phyloP scores from a whole-genome alignment of 92 coral and sea anemone species.

The Porites cylindrica region DNA sequence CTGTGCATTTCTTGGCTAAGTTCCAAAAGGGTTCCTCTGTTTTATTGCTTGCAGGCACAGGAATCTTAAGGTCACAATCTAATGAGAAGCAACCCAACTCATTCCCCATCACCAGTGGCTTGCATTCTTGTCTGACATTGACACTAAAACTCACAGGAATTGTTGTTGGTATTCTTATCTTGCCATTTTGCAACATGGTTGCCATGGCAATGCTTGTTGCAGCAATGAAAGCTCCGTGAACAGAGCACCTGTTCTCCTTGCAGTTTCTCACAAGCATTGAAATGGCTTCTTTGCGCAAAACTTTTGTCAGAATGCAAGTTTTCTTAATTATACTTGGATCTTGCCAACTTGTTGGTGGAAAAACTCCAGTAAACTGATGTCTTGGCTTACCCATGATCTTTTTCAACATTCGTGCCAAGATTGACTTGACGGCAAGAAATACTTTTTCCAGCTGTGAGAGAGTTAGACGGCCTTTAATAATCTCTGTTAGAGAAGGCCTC shows the following conservation, averaged over 20 bases:
- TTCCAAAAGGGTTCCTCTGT: slow-evolving; percentile 66
- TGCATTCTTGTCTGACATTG: slow-evolving; percentile 67
- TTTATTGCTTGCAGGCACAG: slow-evolving; percentile 39
- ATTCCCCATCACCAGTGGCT: slow-evolving; percentile 40
- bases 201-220: slow-evolving; percentile 78
- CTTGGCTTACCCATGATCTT: slow-evolving; percentile 52
- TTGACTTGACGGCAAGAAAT: slow-evolving; percentile 28
- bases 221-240: slow-evolving; percentile 79
- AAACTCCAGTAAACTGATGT: slow-evolving; percentile 68
- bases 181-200: slow-evolving; percentile 70
- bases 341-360: slow-evolving; percentile 68
- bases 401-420: slow-evolving; percentile 23
- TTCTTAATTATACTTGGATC: slow-evolving; percentile 66
- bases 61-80: slow-evolving; percentile 62
- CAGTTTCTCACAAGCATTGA: slow-evolving; percentile 55
- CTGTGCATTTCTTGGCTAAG: slow-evolving; percentile 67
- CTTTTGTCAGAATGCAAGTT: slow-evolving; percentile 75
- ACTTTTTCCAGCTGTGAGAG: slow-evolving; percentile 47
- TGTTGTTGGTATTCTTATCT: slow-evolving; percentile 47
- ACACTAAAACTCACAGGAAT: slow-evolving; percentile 70
- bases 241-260: slow-evolving; percentile 71
- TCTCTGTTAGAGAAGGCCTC: slow-evolving; percentile 52
- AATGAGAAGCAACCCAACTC: slow-evolving; percentile 71
- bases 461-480: slow-evolving; percentile 54
- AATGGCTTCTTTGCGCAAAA: slow-evolving; percentile 48